These are phyloP conservation scores for Charina bottae DNA, from an alignment of 2,113 vertebrate genomes.

Conservation along the genomic window DNA sequence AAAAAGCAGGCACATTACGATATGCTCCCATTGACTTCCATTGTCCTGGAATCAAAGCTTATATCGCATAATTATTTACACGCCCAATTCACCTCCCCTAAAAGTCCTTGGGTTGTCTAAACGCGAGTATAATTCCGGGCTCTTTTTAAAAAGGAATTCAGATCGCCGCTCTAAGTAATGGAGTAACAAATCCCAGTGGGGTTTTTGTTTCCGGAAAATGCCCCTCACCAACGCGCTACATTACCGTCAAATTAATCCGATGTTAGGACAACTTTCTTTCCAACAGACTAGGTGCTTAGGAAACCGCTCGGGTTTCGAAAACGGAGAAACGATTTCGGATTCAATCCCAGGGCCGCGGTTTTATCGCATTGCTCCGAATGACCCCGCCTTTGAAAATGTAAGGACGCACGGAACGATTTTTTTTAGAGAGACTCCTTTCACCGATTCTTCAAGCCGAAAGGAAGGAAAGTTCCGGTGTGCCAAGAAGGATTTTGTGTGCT, in stretches of 20 bases:
- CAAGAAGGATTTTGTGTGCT: accelerated
- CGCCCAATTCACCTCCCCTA: background rate
- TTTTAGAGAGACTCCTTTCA: background rate
- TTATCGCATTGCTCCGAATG: background rate
- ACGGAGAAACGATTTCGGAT: background rate
- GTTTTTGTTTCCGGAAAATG: background rate
- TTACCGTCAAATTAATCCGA: background rate
- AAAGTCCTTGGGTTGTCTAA: background rate
- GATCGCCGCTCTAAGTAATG: too few relatives aligned
- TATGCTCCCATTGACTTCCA: background rate
- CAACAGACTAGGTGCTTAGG: background rate
- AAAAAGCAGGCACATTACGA: background rate
- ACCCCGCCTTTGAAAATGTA: accelerated
- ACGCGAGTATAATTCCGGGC: background rate
- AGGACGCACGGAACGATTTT: too few relatives aligned
- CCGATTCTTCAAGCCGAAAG: background rate
- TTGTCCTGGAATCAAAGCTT: background rate
- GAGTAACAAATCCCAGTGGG: background rate
- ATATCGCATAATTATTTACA: background rate
- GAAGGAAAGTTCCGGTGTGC: background rate
- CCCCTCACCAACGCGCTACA: background rate
- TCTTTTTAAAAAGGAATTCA: background rate
- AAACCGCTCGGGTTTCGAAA: background rate
- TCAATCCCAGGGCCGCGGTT: background rate
- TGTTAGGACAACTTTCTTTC: background rate